phyloP scores from a whole-genome alignment of 2,797 vertebrate genomes.

The Scarus forsteni region DNA sequence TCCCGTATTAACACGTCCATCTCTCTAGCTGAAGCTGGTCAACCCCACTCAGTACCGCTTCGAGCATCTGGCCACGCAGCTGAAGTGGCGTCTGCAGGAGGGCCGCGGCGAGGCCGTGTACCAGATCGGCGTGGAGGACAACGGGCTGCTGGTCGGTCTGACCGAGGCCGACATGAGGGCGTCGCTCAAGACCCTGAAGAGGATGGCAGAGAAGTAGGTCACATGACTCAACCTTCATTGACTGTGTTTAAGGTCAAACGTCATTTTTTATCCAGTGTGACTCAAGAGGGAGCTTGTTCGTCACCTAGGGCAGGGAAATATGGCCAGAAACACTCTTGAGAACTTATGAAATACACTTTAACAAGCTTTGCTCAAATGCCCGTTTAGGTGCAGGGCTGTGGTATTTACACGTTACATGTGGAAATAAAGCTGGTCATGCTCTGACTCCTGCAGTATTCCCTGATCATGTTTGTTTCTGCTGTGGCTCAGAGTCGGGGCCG shows the following conservation, averaged over 20 bases:
- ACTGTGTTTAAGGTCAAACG: too few species aligned
- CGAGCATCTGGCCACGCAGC: slow-evolving; percentile 96
- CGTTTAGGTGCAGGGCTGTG: too few species aligned
- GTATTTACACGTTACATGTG: too few species aligned
- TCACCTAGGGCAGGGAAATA: too few species aligned
- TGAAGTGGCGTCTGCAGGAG: slow-evolving; percentile 98
- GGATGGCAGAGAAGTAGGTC: slow-evolving; percentile 96
- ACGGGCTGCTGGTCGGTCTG: slow-evolving; percentile 94
- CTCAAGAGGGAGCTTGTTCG: too few species aligned
- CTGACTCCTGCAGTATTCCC: neutral
- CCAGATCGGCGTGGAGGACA: slow-evolving; percentile 98
- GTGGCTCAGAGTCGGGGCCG: slow-evolving; percentile 91
- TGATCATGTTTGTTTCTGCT: neutral
- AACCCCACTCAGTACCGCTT: slow-evolving; percentile 96
- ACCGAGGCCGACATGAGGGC: slow-evolving; percentile 94
- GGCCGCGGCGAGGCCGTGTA: slow-evolving; percentile 96
- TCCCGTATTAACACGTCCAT: too few species aligned
- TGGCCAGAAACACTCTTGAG: too few species aligned
- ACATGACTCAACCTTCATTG: accelerated
- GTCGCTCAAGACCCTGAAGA: slow-evolving; percentile 92
- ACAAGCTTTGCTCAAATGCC: too few species aligned
- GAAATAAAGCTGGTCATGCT: too few species aligned
- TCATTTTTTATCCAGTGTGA: too few species aligned
- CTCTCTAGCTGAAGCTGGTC: slow-evolving; percentile 91
- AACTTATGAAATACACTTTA: too few species aligned